These are phyloP conservation scores for Macrotus californicus DNA, from an alignment of 2,113 vertebrate species.

Conservation along the genomic window DNA sequence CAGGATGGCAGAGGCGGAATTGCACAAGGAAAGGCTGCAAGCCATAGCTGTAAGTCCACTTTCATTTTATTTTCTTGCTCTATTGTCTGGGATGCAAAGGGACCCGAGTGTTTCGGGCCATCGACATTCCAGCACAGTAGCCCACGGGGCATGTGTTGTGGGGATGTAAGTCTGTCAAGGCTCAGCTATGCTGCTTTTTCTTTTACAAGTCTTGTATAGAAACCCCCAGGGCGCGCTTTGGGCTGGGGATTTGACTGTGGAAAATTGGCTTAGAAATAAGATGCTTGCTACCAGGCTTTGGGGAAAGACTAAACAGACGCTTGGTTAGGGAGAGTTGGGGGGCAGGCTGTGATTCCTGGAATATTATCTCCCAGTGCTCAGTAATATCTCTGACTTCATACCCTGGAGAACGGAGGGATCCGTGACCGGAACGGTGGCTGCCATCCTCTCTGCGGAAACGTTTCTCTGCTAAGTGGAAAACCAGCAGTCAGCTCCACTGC, in stretches of 20 bases:
- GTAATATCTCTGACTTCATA: not conserved
- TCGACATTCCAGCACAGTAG: slow-evolving; percentile 37
- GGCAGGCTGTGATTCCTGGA: not conserved
- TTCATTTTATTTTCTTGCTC: slow-evolving; percentile 71
- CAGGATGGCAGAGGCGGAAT: slow-evolving; percentile 98
- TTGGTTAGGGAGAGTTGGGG: not conserved
- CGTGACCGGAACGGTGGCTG: not conserved
- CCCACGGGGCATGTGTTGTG: slow-evolving; percentile 3
- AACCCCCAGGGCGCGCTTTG: slow-evolving; percentile 61
- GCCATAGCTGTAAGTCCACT: slow-evolving; percentile 95
- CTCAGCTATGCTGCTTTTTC: not conserved
- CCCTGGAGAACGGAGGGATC: not conserved
- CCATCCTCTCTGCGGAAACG: slow-evolving; percentile 4
- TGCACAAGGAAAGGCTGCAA: slow-evolving; percentile 98
- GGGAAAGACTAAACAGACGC: not conserved
- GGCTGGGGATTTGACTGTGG: slow-evolving; percentile 48
- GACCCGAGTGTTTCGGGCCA: not conserved
- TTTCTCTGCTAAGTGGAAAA: slow-evolving; percentile 54
- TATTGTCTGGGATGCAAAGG: slow-evolving; percentile 66
- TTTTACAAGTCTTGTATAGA: not conserved
- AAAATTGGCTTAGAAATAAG: slow-evolving; percentile 62
- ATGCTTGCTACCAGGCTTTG: slow-evolving; percentile 33
- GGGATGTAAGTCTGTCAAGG: slow-evolving; percentile 64
- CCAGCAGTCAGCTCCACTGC: slow-evolving; percentile 5
- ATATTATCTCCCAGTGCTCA: not conserved